A percentile compares a stretch with the other conserved stretches of the same genome.
phyloP scores from a whole-genome alignment of 2,113 vertebrate genomes.

The Poecilia latipinna region DNA sequence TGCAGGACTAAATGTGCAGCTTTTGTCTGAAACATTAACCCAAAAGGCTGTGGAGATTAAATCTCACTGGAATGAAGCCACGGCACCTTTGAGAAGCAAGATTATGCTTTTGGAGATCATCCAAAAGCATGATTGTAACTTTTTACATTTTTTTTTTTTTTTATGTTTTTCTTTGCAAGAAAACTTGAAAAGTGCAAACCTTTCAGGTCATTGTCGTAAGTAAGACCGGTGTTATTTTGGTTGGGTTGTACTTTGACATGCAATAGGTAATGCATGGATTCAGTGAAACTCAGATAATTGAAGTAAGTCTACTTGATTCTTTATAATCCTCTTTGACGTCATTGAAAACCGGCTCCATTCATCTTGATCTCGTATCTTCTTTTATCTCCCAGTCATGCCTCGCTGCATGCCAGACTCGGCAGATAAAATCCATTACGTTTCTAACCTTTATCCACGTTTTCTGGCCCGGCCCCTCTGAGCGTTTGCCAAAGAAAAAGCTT shows the following conservation, averaged over 20 bases:
- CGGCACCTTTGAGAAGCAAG: background rate
- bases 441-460: slow-evolving; percentile 1
- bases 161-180: background rate
- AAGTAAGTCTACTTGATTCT: slow-evolving; percentile 6
- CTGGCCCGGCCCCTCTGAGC: slow-evolving; percentile 14
- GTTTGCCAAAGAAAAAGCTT: background rate
- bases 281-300: background rate
- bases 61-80: no score
- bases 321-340: slow-evolving; percentile 18
- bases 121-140: background rate
- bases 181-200: background rate
- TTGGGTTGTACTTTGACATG: background rate
- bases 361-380: slow-evolving; percentile 27
- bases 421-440: slow-evolving; percentile 34
- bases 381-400: slow-evolving; percentile 11
- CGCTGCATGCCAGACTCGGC: slow-evolving; percentile 22
- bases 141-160: background rate
- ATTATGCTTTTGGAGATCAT: background rate
- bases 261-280: background rate
- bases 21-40: no score
- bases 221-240: background rate
- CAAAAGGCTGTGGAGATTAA: no score
- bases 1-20: no score
- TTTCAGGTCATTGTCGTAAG: background rate
- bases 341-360: slow-evolving; percentile 7